These are phyloP conservation scores for Hemiscyllium ocellatum DNA, from an alignment of 2,113 vertebrate genomes.

Conservation along the genomic window DNA sequence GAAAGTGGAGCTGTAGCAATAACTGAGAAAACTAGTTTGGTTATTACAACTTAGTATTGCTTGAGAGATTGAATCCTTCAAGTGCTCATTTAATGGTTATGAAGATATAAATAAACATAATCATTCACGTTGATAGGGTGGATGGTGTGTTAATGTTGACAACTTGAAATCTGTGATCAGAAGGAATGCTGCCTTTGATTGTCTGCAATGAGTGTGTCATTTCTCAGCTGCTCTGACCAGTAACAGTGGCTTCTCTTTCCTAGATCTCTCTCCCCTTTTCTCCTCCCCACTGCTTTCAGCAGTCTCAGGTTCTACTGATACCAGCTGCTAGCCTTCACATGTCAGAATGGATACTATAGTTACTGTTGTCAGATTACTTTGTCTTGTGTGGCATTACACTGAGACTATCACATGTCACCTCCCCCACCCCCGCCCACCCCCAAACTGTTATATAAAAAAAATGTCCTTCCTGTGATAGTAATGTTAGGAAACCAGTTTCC, in stretches of 20 bases:
- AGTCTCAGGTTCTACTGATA: background rate
- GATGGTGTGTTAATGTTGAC: background rate
- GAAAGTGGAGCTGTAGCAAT: constrained; percentile 3
- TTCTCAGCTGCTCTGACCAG: too few species aligned
- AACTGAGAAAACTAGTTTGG: background rate
- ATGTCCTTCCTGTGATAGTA: background rate
- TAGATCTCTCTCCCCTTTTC: background rate
- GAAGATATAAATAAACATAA: background rate
- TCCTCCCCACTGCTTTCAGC: background rate
- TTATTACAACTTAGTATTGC: background rate
- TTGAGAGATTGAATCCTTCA: constrained; percentile 5
- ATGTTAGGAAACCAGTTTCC: background rate
- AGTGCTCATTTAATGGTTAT: background rate
- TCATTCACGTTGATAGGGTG: background rate
- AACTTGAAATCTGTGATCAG: background rate
- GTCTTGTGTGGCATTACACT: too few species aligned
- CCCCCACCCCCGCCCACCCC: too few species aligned
- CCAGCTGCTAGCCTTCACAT: background rate
- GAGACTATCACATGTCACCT: too few species aligned
- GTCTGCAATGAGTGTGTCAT: background rate
- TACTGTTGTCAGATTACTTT: background rate
- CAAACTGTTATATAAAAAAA: too few species aligned
- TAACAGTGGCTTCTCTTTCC: background rate
- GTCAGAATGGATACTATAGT: too few species aligned
- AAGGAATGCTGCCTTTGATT: background rate